Conservation (phyloP, 37 sponge, comb jelly and placozoan genomes). For the Halichondria panicea region DNA sequence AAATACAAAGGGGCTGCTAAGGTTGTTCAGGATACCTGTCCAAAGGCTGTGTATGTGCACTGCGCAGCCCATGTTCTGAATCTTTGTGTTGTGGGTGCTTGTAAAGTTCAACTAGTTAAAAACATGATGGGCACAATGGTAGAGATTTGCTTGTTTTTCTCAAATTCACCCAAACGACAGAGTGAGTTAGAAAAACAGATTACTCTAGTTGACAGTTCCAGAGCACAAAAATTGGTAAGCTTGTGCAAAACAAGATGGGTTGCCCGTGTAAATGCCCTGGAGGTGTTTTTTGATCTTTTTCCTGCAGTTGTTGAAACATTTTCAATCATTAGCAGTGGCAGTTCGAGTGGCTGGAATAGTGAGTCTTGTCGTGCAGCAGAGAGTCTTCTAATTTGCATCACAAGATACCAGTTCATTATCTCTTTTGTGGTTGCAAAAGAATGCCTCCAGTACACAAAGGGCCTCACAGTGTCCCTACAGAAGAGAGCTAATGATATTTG, state of each 20-base stretch:
- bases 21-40: neutral
- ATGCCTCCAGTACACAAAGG: slow-evolving; percentile 19
- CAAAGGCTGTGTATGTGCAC: slow-evolving; percentile 18
- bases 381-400: slow-evolving; percentile 15
- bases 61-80: slow-evolving; percentile 13
- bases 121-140: slow-evolving; percentile 21
- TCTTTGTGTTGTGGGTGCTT: slow-evolving; percentile 24
- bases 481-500: slow-evolving; percentile 30
- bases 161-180: slow-evolving; percentile 14
- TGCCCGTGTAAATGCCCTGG: slow-evolving; percentile 37
- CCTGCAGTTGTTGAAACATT: slow-evolving; percentile 28
- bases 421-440: slow-evolving; percentile 26
- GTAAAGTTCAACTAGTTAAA: slow-evolving; percentile 2
- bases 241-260: slow-evolving; percentile 52
- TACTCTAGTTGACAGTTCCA: neutral
- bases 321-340: slow-evolving; percentile 19
- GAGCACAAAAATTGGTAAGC: slow-evolving; percentile 6
- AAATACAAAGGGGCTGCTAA: slow-evolving; percentile 13
- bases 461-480: slow-evolving; percentile 38
- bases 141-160: slow-evolving; percentile 21
- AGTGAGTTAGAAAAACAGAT: slow-evolving; percentile 5
- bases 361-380: slow-evolving; percentile 16
- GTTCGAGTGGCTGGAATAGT: slow-evolving; percentile 6
- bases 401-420: slow-evolving; percentile 14
- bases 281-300: slow-evolving; percentile 36